phyloP scores from a whole-genome alignment of 1,140 invertebrate species.

The Drosophila jambulina region DNA sequence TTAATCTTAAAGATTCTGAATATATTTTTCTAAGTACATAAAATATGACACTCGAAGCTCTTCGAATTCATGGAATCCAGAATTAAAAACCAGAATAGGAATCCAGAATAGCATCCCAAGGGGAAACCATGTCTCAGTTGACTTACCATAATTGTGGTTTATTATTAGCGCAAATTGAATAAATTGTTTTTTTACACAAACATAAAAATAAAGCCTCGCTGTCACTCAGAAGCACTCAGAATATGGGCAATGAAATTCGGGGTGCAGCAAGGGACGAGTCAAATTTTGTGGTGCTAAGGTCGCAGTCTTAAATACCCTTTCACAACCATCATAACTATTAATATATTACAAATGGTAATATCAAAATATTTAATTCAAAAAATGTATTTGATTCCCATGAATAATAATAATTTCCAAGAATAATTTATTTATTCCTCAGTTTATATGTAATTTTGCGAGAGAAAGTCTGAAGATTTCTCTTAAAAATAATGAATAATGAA shows the following conservation, averaged over 20 bases:
- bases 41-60: constrained; percentile 13
- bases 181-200: constrained; percentile 68
- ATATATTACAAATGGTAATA: not conserved
- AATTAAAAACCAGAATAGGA: not conserved
- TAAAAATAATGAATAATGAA: not conserved
- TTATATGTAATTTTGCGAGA: not conserved
- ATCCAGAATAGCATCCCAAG: constrained; percentile 5
- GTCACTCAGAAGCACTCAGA: constrained; percentile 53
- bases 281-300: not conserved
- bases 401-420: not conserved
- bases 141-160: constrained; percentile 16
- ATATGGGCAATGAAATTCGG: not conserved
- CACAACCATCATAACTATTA: not conserved
- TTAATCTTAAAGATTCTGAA: too few species aligned
- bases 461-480: not conserved
- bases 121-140: constrained; percentile 20
- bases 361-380: not conserved
- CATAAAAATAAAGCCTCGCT: constrained; percentile 44
- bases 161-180: constrained; percentile 74
- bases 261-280: constrained; percentile 2
- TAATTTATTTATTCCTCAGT: not conserved
- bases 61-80: constrained; percentile 5
- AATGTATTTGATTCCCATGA: not conserved
- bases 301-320: constrained; percentile 1
- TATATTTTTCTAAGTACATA: not conserved